phyloP scores from a whole-genome alignment of 1,140 invertebrate species.

The Neuroterus valhalla region DNA sequence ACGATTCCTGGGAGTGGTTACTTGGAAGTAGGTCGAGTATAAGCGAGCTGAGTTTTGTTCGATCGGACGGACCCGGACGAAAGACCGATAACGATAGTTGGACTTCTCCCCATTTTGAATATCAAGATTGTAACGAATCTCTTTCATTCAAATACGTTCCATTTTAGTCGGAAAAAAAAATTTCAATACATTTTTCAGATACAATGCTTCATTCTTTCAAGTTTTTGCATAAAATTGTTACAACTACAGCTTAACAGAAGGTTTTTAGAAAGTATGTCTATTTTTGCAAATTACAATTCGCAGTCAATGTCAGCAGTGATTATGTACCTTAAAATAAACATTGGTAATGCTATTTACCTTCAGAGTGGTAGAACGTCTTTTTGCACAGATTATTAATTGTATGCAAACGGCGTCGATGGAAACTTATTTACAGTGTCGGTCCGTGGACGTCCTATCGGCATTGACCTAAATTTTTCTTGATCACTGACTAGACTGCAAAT shows the following conservation, averaged over 20 bases:
- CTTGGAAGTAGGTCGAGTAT: constrained; percentile 31
- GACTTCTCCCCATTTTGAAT: neutral
- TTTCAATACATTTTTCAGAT: neutral
- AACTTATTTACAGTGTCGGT: constrained; percentile 46
- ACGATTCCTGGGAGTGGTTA: constrained; percentile 38
- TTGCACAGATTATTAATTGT: neutral
- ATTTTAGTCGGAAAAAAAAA: neutral
- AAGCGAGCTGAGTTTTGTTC: constrained; percentile 33
- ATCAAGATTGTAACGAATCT: constrained; percentile 15
- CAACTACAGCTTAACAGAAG: neutral
- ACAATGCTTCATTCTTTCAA: neutral
- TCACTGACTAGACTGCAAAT: constrained; percentile 32
- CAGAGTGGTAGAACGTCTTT: neutral
- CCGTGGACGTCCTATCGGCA: constrained; percentile 53
- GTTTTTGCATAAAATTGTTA: neutral
- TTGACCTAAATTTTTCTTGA: constrained; percentile 63
- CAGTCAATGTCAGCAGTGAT: neutral
- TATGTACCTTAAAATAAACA: constrained; percentile 19
- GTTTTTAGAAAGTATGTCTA: constrained; percentile 4
- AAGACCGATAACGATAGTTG: constrained; percentile 34
- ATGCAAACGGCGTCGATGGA: constrained; percentile 38
- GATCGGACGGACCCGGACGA: constrained; percentile 41
- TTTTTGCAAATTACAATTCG: neutral
- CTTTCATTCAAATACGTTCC: neutral
- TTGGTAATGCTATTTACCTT: neutral